Evolutionary conservation across 2,113 vertebrate genomes (phyloP).

Genomic region (Forbesichthys agassizii): DNA sequence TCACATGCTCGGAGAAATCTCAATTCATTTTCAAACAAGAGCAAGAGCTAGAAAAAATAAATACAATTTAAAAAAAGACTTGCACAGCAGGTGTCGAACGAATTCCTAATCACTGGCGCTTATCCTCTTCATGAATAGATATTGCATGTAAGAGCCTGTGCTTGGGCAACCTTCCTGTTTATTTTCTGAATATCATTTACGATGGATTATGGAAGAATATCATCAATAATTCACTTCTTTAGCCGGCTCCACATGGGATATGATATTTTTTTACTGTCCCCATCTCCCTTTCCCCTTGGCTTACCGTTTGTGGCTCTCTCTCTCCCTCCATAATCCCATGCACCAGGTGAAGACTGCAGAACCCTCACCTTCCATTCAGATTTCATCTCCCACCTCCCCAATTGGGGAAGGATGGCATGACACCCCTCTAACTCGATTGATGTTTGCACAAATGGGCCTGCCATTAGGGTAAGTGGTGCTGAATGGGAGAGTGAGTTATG

Average conservation of each 20-base stretch:
- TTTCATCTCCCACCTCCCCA: slow-evolving; percentile 42
- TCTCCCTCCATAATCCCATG: neutral
- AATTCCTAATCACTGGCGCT: slow-evolving; percentile 57
- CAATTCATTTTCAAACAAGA: slow-evolving; percentile 45
- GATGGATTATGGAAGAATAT: slow-evolving; percentile 56
- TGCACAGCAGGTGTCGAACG: slow-evolving; percentile 28
- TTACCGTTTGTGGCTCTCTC: slow-evolving; percentile 1
- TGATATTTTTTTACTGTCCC: slow-evolving; percentile 23
- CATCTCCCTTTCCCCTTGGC: neutral
- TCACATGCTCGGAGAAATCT: slow-evolving; percentile 34
- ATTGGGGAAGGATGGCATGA: slow-evolving; percentile 15
- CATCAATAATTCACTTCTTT: slow-evolving; percentile 54
- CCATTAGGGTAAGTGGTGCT: slow-evolving; percentile 67
- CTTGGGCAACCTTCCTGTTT: slow-evolving; percentile 53
- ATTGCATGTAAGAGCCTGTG: slow-evolving; percentile 55
- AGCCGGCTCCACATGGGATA: slow-evolving; percentile 36
- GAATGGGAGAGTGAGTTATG: slow-evolving; percentile 67
- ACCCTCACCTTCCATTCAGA: slow-evolving; percentile 39
- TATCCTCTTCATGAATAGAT: slow-evolving; percentile 75
- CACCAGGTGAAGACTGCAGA: slow-evolving; percentile 34
- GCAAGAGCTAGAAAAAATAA: neutral
- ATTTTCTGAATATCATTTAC: slow-evolving; percentile 59
- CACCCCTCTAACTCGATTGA: slow-evolving; percentile 52
- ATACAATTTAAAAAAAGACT: slow-evolving; percentile 28
- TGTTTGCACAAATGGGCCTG: slow-evolving; percentile 64